phyloP scores from a whole-genome alignment of 2,888 invertebrate genomes.

The Mythimna ferrago region DNA sequence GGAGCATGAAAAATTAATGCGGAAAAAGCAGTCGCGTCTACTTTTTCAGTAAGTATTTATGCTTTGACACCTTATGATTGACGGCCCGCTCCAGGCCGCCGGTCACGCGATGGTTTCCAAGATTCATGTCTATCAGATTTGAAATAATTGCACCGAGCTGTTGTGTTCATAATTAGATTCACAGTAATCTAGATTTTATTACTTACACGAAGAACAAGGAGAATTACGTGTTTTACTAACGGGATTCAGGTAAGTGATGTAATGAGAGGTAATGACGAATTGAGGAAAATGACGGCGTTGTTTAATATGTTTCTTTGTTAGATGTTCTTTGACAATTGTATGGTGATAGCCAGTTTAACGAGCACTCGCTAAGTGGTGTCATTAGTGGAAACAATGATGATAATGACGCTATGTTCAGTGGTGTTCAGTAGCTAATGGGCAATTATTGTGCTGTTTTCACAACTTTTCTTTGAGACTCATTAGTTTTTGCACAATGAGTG shows the following conservation, averaged over 20 bases:
- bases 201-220: slow-evolving; percentile 49
- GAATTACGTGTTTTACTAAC: slow-evolving; percentile 59
- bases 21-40: slow-evolving; percentile 48
- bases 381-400: slow-evolving; percentile 51
- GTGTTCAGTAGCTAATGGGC: slow-evolving; percentile 54
- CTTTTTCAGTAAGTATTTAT: slow-evolving; percentile 46
- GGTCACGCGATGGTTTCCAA: slow-evolving; percentile 71
- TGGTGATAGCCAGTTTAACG: slow-evolving; percentile 52
- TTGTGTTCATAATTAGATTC: slow-evolving; percentile 67
- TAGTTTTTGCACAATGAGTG: slow-evolving; percentile 39
- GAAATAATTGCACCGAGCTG: slow-evolving; percentile 69
- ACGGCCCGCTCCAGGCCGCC: slow-evolving; percentile 57
- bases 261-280: slow-evolving; percentile 51
- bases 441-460: slow-evolving; percentile 49
- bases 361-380: slow-evolving; percentile 49
- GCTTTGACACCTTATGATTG: slow-evolving; percentile 63
- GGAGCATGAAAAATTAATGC: slow-evolving; percentile 33
- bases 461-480: slow-evolving; percentile 40
- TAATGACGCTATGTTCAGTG: slow-evolving; percentile 47
- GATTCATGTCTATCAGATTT: slow-evolving; percentile 69
- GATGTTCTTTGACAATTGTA: slow-evolving; percentile 51
- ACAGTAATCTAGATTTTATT: slow-evolving; percentile 67
- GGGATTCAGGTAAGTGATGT: slow-evolving; percentile 42
- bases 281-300: slow-evolving; percentile 43
- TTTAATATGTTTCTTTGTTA: slow-evolving; percentile 50